Percentiles rank a stretch among this genome's conserved stretches.
Evolutionary conservation across 53 echinoderm and acorn worm genomes (phyloP).

Genomic region (Hippasteria phrygiana): DNA sequence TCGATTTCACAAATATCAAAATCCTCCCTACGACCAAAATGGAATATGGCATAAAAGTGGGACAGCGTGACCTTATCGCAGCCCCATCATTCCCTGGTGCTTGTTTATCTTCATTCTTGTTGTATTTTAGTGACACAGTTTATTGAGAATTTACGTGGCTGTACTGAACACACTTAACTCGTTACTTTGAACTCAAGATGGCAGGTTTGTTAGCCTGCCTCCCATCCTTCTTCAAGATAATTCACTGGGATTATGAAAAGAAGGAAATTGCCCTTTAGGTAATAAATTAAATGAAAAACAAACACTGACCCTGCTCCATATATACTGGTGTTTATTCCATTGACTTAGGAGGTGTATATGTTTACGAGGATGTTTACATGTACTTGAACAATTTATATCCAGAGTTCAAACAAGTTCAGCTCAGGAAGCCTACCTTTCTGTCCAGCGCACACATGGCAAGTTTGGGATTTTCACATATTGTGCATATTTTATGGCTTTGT

Average conservation of each 20-base stretch:
- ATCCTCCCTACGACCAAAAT: too few species aligned
- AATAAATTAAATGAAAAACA: conserved; percentile 57
- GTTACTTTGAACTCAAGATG: background rate
- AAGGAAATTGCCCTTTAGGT: conserved; percentile 52
- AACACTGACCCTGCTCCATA: conserved; percentile 40
- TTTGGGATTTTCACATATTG: conserved; percentile 19
- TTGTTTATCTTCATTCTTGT: too few species aligned
- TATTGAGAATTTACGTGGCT: background rate
- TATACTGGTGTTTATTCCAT: conserved; percentile 55
- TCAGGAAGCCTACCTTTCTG: background rate
- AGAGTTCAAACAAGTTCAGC: conserved; percentile 59
- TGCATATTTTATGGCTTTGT: conserved; percentile 32
- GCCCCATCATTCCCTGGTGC: too few species aligned
- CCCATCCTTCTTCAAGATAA: conserved; percentile 6
- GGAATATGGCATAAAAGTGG: too few species aligned
- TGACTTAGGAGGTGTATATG: conserved; percentile 44
- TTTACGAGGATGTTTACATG: conserved; percentile 64
- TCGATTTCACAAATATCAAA: too few species aligned
- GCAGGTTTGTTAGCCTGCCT: background rate
- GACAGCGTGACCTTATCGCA: too few species aligned
- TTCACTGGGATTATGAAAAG: conserved; percentile 12
- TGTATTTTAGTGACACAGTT: too few species aligned
- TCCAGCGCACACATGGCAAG: background rate
- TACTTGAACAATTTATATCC: conserved; percentile 64
- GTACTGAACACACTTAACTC: background rate